Evolutionary conservation across 2,113 vertebrate genomes (phyloP), one percentile per base, ranked within the genome.

Genomic region (Otolemur garnettii): DNA sequence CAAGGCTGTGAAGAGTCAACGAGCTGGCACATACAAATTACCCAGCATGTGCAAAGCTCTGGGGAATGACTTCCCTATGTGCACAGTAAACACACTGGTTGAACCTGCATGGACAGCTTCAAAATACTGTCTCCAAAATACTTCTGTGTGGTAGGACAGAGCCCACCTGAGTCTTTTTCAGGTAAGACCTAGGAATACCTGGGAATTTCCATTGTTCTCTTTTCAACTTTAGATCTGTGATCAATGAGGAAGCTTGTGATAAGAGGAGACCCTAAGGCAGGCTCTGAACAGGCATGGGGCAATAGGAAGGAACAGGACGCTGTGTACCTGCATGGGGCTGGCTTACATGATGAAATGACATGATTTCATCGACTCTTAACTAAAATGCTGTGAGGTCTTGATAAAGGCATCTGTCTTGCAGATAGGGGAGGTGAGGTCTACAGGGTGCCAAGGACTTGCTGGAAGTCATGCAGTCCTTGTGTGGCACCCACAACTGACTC

Each of bases 391-490:
- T 4, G 21, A 82, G 74, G 18, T 33, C 28, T 90, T 80, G 33
- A 17, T 18, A 10, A 64, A n/a, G 53, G 53, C 14, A 3, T 26
- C 17, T 8, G 12, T n/a, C 28, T 87, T 89, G 50, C 19, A 18
- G 22, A n/a, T 30, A 11, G 71, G n/a, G 15, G 42, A 10, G 59
- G 26, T 24, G 7, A 30, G 7, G 38, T 57, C 26, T 17, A 9
- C 1, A 18, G 33, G 10, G 0, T 33, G 2, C 77, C 50, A 82
- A 14, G 12, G 35, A n/a, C 55, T 87, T 78, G 19, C 53, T 2
- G 1, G 1, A 57, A 30, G 30, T 30, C 21, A 11, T 0, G 8
- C 1, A 0, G 22, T 30, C 24, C 35, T 55, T 17, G 1, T 4
- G 2, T n/a, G 9, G 66, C 68, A 21, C 14, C 60, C 59, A 35